Percentiles rank a stretch among this genome's conserved stretches.
Conservation (phyloP, 2,888 invertebrate genomes). For the Drosophila falleni region DNA sequence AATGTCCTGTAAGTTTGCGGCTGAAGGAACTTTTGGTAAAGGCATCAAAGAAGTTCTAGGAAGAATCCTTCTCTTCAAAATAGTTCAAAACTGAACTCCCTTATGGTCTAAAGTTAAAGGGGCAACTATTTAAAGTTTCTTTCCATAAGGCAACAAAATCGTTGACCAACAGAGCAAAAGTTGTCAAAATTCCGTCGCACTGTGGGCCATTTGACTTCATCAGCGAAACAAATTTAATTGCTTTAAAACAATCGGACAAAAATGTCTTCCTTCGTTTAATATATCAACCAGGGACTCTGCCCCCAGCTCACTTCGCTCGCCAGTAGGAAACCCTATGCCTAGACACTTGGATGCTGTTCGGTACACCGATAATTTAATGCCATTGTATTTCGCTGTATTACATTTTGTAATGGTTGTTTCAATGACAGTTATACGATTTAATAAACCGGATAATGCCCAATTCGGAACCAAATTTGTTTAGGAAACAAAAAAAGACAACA, state of each 20-base stretch:
- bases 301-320: too few relatives aligned
- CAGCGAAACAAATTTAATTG: background rate
- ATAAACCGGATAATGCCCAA: too few relatives aligned
- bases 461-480: too few relatives aligned
- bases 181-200: slow-evolving; percentile 18
- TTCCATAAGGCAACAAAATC: slow-evolving; percentile 49
- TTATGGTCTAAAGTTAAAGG: slow-evolving; percentile 31
- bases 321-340: too few relatives aligned
- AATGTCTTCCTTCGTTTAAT: too few relatives aligned
- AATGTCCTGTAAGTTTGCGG: slow-evolving; percentile 43
- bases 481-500: too few relatives aligned
- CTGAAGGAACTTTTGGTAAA: slow-evolving; percentile 43
- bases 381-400: too few relatives aligned
- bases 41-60: slow-evolving; percentile 56
- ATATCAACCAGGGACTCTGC: too few relatives aligned
- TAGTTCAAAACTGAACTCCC: slow-evolving; percentile 55
- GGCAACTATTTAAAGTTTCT: slow-evolving; percentile 64
- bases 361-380: too few relatives aligned
- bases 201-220: background rate
- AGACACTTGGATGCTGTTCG: too few relatives aligned
- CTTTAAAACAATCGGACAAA: background rate
- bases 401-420: too few relatives aligned
- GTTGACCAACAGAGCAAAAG: slow-evolving; percentile 27
- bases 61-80: slow-evolving; percentile 26
- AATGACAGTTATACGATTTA: too few relatives aligned